Evolutionary conservation across 2,797 vertebrate species (phyloP).

Genomic region (Enteromius paludinosus): DNA sequence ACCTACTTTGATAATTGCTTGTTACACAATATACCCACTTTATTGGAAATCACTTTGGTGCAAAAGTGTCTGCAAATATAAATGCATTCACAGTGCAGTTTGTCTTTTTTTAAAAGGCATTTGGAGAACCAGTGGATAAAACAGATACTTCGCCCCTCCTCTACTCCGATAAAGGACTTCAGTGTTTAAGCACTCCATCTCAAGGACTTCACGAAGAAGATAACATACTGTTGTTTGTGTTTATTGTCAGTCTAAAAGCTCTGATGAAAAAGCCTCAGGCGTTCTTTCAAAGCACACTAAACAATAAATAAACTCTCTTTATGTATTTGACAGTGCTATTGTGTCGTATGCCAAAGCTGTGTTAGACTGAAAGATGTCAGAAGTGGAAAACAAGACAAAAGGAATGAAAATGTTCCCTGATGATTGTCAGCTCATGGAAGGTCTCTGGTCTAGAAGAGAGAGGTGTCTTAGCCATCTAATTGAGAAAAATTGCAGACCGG

Average conservation of each 20-base stretch:
- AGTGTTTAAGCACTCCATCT: conserved; percentile 44
- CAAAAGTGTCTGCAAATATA: conserved; percentile 10
- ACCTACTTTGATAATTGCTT: conserved; percentile 26
- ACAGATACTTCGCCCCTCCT: conserved; percentile 1
- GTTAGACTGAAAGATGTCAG: conserved; percentile 52
- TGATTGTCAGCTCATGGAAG: conserved; percentile 63
- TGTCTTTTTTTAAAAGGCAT: conserved; percentile 20
- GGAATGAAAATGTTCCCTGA: conserved; percentile 43
- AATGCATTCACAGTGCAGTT: conserved; percentile 11
- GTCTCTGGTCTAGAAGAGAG: conserved; percentile 44
- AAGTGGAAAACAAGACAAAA: conserved; percentile 45
- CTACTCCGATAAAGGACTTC: conserved; percentile 26
- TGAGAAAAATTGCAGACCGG: conserved; percentile 72
- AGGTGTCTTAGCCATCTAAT: conserved; percentile 66
- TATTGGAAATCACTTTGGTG: conserved; percentile 2
- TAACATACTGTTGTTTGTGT: conserved; percentile 71
- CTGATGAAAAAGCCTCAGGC: conserved; percentile 41
- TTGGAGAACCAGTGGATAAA: background rate
- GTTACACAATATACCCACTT: conserved; percentile 16
- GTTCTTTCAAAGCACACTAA: conserved; percentile 57
- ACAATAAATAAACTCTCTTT: conserved; percentile 44
- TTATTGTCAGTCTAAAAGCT: conserved; percentile 52
- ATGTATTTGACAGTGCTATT: conserved; percentile 46
- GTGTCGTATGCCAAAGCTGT: conserved; percentile 53
- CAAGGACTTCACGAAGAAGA: conserved; percentile 68